These are phyloP conservation scores for Sarcophilus harrisii DNA, from an alignment of 2,797 vertebrate species.

Conservation along the genomic window DNA sequence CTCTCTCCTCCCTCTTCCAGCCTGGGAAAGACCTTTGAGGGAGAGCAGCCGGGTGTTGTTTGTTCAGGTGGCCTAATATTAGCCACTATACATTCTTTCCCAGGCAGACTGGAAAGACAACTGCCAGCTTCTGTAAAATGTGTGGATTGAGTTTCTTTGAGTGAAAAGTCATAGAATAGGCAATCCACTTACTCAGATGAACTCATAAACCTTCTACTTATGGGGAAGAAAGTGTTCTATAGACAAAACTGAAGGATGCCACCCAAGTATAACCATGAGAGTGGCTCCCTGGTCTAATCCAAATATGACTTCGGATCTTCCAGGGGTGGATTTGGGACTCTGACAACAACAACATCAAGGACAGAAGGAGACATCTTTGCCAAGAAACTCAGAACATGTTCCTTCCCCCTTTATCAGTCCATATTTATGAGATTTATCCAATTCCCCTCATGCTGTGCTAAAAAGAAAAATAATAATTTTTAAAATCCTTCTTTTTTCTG, in stretches of 20 bases:
- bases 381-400: conserved; percentile 69
- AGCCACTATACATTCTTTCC: conserved; percentile 59
- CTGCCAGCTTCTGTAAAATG: conserved; percentile 68
- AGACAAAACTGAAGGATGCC: conserved; percentile 42
- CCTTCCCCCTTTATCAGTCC: conserved; percentile 60
- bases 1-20: conserved; percentile 49
- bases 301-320: conserved; percentile 64
- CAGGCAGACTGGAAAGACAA: conserved; percentile 60
- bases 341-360: conserved; percentile 42
- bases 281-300: conserved; percentile 60
- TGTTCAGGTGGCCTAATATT: conserved; percentile 71
- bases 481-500: conserved; percentile 31
- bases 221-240: conserved; percentile 51
- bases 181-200: conserved; percentile 68
- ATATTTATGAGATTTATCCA: conserved; percentile 63
- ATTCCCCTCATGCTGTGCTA: conserved; percentile 46
- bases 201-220: conserved; percentile 45
- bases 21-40: conserved; percentile 44
- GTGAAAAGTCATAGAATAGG: conserved; percentile 63
- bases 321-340: conserved; percentile 59
- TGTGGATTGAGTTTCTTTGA: conserved; percentile 65
- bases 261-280: conserved; percentile 68
- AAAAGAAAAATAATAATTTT: conserved; percentile 71
- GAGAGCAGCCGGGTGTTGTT: conserved; percentile 59
- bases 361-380: conserved; percentile 49